phyloP scores from a whole-genome alignment of 2,888 invertebrate genomes.

The Gymnocheta viridis region DNA sequence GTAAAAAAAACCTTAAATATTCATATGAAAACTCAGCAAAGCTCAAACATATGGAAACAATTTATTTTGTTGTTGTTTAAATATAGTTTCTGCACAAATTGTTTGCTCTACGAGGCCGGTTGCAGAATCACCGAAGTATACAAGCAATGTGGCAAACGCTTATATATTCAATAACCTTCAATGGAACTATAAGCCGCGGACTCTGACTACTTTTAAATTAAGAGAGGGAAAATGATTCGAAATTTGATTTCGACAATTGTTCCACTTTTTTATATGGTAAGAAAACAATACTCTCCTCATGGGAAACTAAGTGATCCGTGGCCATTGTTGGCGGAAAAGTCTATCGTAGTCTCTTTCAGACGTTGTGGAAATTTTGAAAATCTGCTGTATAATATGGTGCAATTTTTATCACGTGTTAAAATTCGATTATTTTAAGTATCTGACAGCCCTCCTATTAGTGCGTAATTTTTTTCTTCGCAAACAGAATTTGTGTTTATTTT shows the following conservation, averaged over 20 bases:
- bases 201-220: no score
- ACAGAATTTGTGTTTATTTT: conserved; percentile 49
- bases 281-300: no score
- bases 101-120: conserved; percentile 16
- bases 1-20: conserved; percentile 11
- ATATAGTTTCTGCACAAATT: conserved; percentile 21
- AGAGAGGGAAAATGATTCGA: no score
- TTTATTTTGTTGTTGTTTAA: not conserved
- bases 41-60: not conserved
- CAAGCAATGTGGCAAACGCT: not conserved
- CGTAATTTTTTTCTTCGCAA: not conserved
- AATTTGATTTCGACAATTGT: no score
- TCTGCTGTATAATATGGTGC: not conserved
- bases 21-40: not conserved
- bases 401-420: not conserved
- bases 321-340: no score
- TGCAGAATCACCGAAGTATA: not conserved
- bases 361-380: not conserved
- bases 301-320: no score
- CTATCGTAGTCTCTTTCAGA: no score
- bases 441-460: not conserved
- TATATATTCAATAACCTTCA: not conserved
- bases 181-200: no score
- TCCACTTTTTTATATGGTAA: no score
- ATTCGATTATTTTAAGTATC: no score